Conservation (phyloP, 2,888 invertebrate species). For the Sminthurinus aureus region DNA sequence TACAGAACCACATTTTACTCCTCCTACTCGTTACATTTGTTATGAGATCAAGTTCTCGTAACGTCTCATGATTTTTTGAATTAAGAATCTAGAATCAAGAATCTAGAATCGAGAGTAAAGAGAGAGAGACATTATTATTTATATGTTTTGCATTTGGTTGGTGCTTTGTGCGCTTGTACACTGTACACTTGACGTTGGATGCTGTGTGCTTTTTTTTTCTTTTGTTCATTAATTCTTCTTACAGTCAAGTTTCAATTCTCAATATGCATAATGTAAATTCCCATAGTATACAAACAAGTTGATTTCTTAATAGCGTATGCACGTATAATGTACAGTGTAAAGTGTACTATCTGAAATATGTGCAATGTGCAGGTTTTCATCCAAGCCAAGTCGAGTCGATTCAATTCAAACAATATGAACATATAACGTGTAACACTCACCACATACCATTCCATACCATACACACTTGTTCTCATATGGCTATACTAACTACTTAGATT, state of each 20-base stretch:
- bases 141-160: neutral
- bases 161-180: neutral
- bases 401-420: neutral
- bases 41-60: neutral
- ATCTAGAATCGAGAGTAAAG: neutral
- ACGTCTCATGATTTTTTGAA: neutral
- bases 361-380: slow-evolving; percentile 15
- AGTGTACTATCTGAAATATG: too few relatives aligned
- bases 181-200: neutral
- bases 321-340: too few relatives aligned
- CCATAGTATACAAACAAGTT: slow-evolving; percentile 20
- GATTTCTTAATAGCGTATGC: slow-evolving; percentile 20
- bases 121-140: neutral
- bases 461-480: neutral
- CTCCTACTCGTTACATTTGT: neutral
- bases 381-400: slow-evolving; percentile 16
- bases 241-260: slow-evolving; percentile 9
- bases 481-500: too few relatives aligned
- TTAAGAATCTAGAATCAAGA: too few relatives aligned
- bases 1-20: neutral
- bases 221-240: neutral
- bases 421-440: neutral
- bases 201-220: neutral
- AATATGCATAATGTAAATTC: neutral
- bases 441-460: neutral